phyloP scores from a whole-genome alignment of 2,797 vertebrate species.

The Ciconia nigra region DNA sequence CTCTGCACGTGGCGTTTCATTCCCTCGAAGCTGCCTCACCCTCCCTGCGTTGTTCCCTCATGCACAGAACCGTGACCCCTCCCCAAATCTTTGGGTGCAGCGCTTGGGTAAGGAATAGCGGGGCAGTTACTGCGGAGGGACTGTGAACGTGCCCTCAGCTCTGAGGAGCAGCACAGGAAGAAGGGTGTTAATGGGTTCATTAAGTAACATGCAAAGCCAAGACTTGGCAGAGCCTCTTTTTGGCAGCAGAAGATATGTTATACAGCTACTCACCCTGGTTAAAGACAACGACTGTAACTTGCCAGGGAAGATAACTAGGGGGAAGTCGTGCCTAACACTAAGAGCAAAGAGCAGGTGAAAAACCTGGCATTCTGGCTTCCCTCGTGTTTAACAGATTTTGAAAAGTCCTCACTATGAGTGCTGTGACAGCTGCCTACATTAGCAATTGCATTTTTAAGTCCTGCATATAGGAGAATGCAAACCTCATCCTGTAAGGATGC shows the following conservation, averaged over 20 bases:
- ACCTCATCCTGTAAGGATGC: background rate
- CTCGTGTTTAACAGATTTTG: background rate
- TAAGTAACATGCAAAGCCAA: background rate
- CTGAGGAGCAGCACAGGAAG: background rate
- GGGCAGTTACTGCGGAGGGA: accelerated
- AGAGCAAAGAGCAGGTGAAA: background rate
- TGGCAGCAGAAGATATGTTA: background rate
- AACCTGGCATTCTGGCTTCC: background rate
- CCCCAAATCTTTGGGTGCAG: background rate
- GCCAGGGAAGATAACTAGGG: background rate
- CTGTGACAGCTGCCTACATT: background rate
- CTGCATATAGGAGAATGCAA: background rate
- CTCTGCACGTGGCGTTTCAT: background rate
- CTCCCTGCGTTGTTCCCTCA: accelerated
- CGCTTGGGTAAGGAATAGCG: background rate
- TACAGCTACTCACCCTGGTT: background rate
- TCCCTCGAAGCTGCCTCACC: background rate
- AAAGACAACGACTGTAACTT: background rate
- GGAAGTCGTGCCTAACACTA: background rate
- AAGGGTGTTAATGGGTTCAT: background rate
- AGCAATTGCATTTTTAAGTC: background rate
- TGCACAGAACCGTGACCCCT: accelerated
- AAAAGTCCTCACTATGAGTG: background rate
- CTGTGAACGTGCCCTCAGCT: accelerated
- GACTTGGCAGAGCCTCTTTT: background rate